Evolutionary conservation across 2,888 invertebrate species (phyloP), one percentile per base, ranked within the genome.

Genomic region (Pinctada fucata): DNA sequence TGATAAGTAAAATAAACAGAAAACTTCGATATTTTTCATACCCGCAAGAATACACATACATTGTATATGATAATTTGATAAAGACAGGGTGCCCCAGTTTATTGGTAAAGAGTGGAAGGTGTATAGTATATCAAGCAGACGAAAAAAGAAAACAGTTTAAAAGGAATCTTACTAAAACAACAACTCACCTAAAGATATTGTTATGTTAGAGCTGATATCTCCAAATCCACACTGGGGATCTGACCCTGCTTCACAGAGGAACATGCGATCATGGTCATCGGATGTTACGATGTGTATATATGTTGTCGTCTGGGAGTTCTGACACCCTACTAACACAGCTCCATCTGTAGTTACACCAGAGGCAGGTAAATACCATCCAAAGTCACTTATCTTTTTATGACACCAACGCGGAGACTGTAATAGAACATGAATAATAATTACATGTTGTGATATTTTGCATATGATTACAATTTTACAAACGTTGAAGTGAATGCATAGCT

Each of bases 221-320:
- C 73, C 73, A 2, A 48, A 52, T 48, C n/a, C 73, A 50, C 73
- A 73, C 4, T 48, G 31, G 6, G 10, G 13, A 10, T n/a, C 6
- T 3, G 50, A 3, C 5, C 73, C 73, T n/a, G 73, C 63, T 45
- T 73, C 73, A 47, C 73, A 73, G 64, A 73, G 10, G 50, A 73
- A 73, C 47, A 58, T 58, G 13, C 6, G 8, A 13, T 13, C 13
- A 58, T 58, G 0, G 13, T 58, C 58, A 6, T 13, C 58, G 6
- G 58, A 6, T 10, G 58, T 58, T 13, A 58, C 58, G 58, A 1
- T 58, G 58, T 58, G 13, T 13, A 10, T 13, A 6, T 10, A 13
- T 6, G 58, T 58, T 6, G 58, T 58, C 13, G 58, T 58, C 58
- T 10, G 6, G 0, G 0, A 13, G 58, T 58, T 10, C 6, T 58